Conservation (phyloP, 2,113 vertebrate genomes). For the Ginglymostoma cirratum region DNA sequence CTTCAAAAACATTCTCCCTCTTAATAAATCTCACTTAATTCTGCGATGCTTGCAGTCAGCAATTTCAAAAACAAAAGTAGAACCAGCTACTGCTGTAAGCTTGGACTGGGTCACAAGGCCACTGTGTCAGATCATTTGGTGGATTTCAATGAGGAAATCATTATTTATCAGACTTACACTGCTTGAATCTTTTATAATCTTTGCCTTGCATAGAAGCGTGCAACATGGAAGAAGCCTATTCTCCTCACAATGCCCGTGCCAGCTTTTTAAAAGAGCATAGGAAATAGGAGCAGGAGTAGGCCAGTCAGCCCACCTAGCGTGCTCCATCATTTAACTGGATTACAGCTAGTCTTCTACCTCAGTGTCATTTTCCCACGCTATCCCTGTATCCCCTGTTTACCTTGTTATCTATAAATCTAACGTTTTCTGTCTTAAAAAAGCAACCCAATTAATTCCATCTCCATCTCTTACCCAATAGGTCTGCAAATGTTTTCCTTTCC, state of each 20-base stretch:
- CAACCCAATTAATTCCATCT: not conserved
- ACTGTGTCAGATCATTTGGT: not conserved
- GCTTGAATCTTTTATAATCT: not conserved
- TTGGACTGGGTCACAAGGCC: not conserved
- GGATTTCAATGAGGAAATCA: not conserved
- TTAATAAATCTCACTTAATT: conserved; percentile 19
- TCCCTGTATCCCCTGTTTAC: too few species aligned
- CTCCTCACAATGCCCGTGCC: not conserved
- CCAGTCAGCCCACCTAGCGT: too few species aligned
- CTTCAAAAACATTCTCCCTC: not conserved
- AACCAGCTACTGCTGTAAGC: not conserved
- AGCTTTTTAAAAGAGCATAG: not conserved
- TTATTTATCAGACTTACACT: not conserved
- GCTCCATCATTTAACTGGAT: too few species aligned
- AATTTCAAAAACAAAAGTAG: not conserved
- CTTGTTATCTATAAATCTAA: too few species aligned
- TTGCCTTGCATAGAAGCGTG: not conserved
- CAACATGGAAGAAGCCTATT: not conserved
- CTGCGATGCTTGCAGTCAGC: not conserved
- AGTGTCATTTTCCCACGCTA: too few species aligned
- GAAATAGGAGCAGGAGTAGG: too few species aligned
- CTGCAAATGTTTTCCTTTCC: not conserved
- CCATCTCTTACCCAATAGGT: not conserved
- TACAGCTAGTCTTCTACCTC: too few species aligned
- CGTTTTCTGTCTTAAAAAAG: too few species aligned